A percentile compares a stretch with the other conserved stretches of the same genome.
Evolutionary conservation across 2,113 vertebrate species (phyloP).

Genomic region (Pseudorectes ferrugineus): DNA sequence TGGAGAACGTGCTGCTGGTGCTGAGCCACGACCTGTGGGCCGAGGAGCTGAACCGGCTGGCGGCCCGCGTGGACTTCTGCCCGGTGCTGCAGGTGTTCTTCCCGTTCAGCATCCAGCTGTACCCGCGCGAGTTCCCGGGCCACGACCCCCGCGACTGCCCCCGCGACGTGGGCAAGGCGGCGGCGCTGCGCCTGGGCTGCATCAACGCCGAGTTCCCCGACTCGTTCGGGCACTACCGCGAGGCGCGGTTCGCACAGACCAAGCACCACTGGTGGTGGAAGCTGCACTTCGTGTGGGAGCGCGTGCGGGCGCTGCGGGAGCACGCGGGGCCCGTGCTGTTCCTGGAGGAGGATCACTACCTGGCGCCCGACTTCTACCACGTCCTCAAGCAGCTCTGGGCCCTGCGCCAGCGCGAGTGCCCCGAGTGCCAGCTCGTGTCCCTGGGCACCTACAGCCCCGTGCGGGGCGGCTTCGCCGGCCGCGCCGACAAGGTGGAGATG

Average conservation of each 20-base stretch:
- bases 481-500: constrained; percentile 89
- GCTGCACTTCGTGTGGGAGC: constrained; percentile 95
- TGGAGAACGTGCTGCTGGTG: constrained; percentile 85
- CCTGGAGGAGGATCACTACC: constrained; percentile 93
- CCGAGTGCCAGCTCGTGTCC: constrained; percentile 90
- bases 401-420: constrained; percentile 80
- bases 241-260: constrained; percentile 94
- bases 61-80: constrained; percentile 88
- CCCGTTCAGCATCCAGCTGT: constrained; percentile 96
- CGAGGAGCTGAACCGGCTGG: constrained; percentile 88
- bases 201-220: constrained; percentile 96
- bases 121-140: constrained; percentile 93
- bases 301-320: constrained; percentile 80
- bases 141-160: constrained; percentile 93
- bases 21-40: constrained; percentile 97
- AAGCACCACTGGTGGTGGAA: constrained; percentile 99
- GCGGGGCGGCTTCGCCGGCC: constrained; percentile 78
- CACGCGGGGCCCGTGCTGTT: constrained; percentile 85
- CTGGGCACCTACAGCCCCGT: constrained; percentile 86
- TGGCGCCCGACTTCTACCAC: constrained; percentile 90
- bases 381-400: constrained; percentile 83
- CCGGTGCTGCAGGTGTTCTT: constrained; percentile 96
- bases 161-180: constrained; percentile 84
- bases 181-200: constrained; percentile 88
- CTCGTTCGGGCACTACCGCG: constrained; percentile 95